Evolutionary conservation across 2,888 invertebrate species (phyloP).

Genomic region (Dryobotodes eremita): DNA sequence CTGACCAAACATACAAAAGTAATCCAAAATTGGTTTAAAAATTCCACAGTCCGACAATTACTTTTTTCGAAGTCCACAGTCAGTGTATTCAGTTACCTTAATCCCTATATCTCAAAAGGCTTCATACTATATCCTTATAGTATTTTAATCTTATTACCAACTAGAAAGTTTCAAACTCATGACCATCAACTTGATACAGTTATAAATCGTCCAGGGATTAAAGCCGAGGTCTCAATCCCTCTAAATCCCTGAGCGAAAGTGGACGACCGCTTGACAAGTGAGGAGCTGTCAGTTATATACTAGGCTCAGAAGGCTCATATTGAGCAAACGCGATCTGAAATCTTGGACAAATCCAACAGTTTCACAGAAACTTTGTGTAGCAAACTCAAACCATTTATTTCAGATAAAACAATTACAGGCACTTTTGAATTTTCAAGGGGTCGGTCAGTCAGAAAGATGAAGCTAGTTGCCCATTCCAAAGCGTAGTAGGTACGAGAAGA

Average conservation of each 20-base stretch:
- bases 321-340: not conserved
- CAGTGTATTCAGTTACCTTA: constrained; percentile 9
- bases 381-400: too few relatives aligned
- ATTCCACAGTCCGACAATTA: not conserved
- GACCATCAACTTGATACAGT: constrained; percentile 53
- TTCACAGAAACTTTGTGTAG: not conserved
- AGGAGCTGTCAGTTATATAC: constrained; percentile 11
- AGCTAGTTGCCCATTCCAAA: too few relatives aligned
- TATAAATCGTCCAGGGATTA: constrained; percentile 65
- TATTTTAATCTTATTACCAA: constrained; percentile 46
- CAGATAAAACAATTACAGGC: too few relatives aligned
- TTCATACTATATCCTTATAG: constrained; percentile 36
- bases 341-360: not conserved
- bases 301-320: not conserved
- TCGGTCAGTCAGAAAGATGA: too few relatives aligned
- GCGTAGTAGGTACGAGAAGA: too few relatives aligned
- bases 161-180: constrained; percentile 53
- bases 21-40: not conserved
- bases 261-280: constrained; percentile 39
- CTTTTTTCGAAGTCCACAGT: not conserved
- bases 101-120: constrained; percentile 27
- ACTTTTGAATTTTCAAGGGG: too few relatives aligned
- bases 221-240: constrained; percentile 54
- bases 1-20: not conserved
- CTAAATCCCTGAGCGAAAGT: constrained; percentile 63